phyloP scores from a whole-genome alignment of 2,888 invertebrate genomes.

The Eupithecia pulchellata region DNA sequence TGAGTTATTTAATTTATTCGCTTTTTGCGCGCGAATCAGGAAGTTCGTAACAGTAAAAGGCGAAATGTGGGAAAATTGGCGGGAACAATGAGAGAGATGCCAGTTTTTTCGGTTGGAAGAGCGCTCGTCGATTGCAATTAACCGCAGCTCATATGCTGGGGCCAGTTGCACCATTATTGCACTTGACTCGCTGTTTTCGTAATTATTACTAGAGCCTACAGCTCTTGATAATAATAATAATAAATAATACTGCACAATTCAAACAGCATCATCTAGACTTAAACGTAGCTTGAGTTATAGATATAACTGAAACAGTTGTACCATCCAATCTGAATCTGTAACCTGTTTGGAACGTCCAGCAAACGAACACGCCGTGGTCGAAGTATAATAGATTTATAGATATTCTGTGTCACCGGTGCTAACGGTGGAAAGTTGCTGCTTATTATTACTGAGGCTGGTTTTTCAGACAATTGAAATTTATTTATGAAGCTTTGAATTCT shows the following conservation, averaged over 20 bases:
- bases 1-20: constrained; percentile 77
- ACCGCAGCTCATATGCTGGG: constrained; percentile 69
- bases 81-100: constrained; percentile 79
- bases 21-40: constrained; percentile 79
- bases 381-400: neutral
- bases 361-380: neutral
- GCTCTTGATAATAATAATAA: too few relatives aligned
- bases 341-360: neutral
- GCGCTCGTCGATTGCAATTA: constrained; percentile 81
- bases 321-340: neutral
- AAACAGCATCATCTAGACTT: too few relatives aligned
- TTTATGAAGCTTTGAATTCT: neutral
- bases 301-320: neutral
- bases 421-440: neutral
- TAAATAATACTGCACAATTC: too few relatives aligned
- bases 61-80: constrained; percentile 82
- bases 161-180: constrained; percentile 38
- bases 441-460: neutral
- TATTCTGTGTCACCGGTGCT: neutral
- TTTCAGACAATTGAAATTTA: neutral
- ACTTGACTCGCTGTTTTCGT: neutral
- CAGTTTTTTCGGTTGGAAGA: constrained; percentile 80
- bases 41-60: constrained; percentile 80
- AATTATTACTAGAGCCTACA: neutral
- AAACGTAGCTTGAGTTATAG: too few relatives aligned